Evolutionary conservation across 2,113 vertebrate genomes (phyloP).

Genomic region (Lutjanus erythropterus): DNA sequence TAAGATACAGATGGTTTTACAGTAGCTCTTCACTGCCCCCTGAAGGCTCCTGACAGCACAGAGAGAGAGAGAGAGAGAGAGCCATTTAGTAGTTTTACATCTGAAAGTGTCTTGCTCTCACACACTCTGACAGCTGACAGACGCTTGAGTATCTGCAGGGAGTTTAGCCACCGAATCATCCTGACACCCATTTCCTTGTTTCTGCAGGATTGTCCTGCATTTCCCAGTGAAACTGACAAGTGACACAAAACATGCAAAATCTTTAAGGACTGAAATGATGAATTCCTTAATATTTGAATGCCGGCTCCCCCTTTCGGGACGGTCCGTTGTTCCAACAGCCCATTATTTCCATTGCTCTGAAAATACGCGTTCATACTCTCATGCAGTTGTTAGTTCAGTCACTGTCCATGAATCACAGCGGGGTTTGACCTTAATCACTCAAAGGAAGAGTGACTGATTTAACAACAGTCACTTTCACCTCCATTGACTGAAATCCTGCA

Average conservation of each 20-base stretch:
- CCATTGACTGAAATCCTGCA: no score
- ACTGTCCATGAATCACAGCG: no score
- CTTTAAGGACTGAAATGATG: not conserved
- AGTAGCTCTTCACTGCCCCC: slow-evolving; percentile 55
- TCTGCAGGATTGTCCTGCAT: not conserved
- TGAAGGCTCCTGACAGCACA: slow-evolving; percentile 9
- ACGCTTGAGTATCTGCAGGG: not conserved
- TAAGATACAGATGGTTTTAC: not conserved
- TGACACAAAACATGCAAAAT: not conserved
- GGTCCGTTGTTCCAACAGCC: no score
- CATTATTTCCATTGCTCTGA: no score
- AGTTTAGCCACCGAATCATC: not conserved
- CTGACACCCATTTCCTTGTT: not conserved
- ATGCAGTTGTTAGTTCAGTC: no score
- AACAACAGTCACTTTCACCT: no score
- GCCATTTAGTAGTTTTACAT: not conserved
- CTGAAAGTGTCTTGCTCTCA: not conserved
- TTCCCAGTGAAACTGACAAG: not conserved
- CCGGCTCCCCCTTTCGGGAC: no score
- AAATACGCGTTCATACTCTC: no score
- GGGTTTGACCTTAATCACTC: no score
- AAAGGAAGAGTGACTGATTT: no score
- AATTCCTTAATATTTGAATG: not conserved
- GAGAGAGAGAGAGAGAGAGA: no score
- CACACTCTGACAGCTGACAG: not conserved